phyloP scores from a whole-genome alignment of 2,113 vertebrate species.

The Aramus guarauna region DNA sequence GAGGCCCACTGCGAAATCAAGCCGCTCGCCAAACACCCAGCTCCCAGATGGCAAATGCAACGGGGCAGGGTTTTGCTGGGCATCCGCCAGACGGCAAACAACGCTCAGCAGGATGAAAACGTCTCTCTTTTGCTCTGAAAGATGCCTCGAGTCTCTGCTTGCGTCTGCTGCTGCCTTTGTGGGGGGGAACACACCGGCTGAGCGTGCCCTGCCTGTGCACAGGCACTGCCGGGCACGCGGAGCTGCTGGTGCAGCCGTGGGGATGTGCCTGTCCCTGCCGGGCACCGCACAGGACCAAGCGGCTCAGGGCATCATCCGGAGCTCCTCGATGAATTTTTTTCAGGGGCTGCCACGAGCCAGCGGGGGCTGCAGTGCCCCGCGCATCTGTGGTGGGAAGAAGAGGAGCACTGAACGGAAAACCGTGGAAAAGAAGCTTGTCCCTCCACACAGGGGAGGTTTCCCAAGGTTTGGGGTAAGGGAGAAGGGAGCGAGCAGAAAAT shows the following conservation, averaged over 20 bases:
- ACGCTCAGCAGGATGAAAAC: neutral
- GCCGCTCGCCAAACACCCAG: neutral
- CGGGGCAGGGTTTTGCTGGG: neutral
- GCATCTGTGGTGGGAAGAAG: neutral
- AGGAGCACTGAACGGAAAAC: neutral
- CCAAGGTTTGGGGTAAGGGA: neutral
- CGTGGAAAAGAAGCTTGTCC: neutral
- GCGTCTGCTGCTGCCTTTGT: neutral
- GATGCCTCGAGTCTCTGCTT: neutral
- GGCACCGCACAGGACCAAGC: neutral
- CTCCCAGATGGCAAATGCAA: neutral
- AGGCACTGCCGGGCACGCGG: accelerated
- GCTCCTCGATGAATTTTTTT: neutral
- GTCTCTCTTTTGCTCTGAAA: neutral
- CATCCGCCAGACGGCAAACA: neutral
- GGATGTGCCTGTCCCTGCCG: accelerated
- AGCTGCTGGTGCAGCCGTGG: neutral
- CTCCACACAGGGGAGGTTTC: neutral
- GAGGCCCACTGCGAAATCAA: neutral
- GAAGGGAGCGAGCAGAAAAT: neutral
- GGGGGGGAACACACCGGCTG: accelerated
- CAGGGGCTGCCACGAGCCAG: neutral
- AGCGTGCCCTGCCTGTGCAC: accelerated
- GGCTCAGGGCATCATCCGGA: neutral
- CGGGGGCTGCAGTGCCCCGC: neutral